Base-by-base conservation (phyloP, 53 echinoderm and acorn worm species). In the Hippasteria phrygiana region DNA sequence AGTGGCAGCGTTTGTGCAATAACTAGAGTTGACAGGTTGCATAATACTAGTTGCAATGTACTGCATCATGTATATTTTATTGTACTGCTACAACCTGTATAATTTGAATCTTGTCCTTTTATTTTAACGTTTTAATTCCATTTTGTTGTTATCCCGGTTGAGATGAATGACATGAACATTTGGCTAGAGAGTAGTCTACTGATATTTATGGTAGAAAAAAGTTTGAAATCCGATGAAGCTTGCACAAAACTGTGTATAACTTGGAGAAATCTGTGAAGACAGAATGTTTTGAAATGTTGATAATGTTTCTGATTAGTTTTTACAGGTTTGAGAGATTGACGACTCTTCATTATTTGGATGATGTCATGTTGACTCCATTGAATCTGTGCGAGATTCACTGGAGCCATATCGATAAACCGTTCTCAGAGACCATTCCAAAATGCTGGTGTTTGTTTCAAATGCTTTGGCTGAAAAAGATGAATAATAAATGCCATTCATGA, bases 261-360 rank as follows among this genome's bases (percentile, higher is more conserved):
- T 7, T 59, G 26, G 24, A 24, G 59, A 59, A 59, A 59, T 59
- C 11, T 45, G 11, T 7, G 11, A 7, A 11, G 46, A 45, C n/a
- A 45, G 46, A 45, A 45, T 45, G 17, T 59, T 67, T 6, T 14
- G 34, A 20, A 67, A 4, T 67, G 69, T 67, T 75, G 33, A 75
- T 75, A 75, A 75, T 75, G 50, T 75, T 75, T 75, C 50, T 75
- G 50, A 13, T 75, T 75, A 75, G 75, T 75, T 48, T 48, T 41
- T 75, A 75, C 75, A 75, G 75, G 75, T 75, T 48, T 33, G 69
- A 67, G 34, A 67, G 69, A 67, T 67, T 67, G 35, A 36, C 69
- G 14, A 33, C 69, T 22, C 69, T 33, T 67, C 37, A 33, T 7
- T 67, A 36, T 35, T 48, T 35, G 33, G 34, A 67, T 67, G 64